Conservation (phyloP, 2,888 invertebrate species). For the Portevinia maculata region DNA sequence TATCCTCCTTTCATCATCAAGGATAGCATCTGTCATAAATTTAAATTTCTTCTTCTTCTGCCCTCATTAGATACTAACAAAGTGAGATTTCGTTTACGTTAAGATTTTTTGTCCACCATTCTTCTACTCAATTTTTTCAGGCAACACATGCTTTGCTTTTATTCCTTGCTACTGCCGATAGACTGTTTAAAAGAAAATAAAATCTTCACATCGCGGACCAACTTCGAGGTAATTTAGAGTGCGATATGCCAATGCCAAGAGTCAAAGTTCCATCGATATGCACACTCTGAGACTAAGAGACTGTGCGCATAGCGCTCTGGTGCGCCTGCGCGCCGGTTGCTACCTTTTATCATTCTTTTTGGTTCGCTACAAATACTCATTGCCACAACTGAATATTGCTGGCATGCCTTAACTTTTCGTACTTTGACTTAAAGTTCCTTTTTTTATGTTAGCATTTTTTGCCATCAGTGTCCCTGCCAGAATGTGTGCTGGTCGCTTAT, state of each 20-base stretch:
- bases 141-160: neutral
- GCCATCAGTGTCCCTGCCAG: slow-evolving; percentile 56
- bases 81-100: slow-evolving; percentile 5
- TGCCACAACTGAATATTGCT: slow-evolving; percentile 21
- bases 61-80: neutral
- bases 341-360: slow-evolving; percentile 33
- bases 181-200: slow-evolving; percentile 1
- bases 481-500: slow-evolving; percentile 63
- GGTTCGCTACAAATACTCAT: slow-evolving; percentile 40
- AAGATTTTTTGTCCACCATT: slow-evolving; percentile 1
- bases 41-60: neutral
- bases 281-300: slow-evolving; percentile 42
- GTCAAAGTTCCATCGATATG: slow-evolving; percentile 72
- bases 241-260: slow-evolving; percentile 73
- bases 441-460: slow-evolving; percentile 15
- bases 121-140: neutral
- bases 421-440: slow-evolving; percentile 40
- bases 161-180: slow-evolving; percentile 11
- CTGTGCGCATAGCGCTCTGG: slow-evolving; percentile 25
- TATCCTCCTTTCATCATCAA: neutral
- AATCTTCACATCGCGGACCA: slow-evolving; percentile 34
- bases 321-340: slow-evolving; percentile 31
- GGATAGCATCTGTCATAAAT: neutral
- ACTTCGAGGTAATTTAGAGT: slow-evolving; percentile 63
- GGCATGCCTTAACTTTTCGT: slow-evolving; percentile 33